phyloP scores from a whole-genome alignment of 2,888 invertebrate species.

The Apantesis nais region DNA sequence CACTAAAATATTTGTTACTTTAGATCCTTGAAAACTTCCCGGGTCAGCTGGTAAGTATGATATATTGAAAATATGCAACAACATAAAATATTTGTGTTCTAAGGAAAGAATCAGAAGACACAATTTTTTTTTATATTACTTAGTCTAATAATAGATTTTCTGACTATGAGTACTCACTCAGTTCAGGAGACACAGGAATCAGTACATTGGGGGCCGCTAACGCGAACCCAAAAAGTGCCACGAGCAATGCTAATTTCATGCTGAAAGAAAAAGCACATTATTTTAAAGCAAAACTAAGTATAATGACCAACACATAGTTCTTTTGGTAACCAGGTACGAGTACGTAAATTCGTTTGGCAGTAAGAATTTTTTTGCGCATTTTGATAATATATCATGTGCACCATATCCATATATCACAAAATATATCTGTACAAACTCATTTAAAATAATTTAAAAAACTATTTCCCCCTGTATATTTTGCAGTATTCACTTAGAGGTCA shows the following conservation, averaged over 20 bases:
- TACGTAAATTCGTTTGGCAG: background rate
- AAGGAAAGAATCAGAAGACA: too few species aligned
- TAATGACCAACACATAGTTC: background rate
- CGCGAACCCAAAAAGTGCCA: constrained; percentile 62
- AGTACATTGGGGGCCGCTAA: constrained; percentile 61
- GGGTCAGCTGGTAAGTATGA: too few species aligned
- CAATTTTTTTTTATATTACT: too few species aligned
- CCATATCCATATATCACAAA: background rate
- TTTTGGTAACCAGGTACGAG: background rate
- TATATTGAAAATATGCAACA: background rate
- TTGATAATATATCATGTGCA: background rate
- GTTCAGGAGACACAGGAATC: constrained; percentile 28
- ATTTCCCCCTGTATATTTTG: background rate
- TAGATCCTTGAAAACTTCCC: background rate
- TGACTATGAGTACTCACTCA: constrained; percentile 42
- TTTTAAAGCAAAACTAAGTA: constrained; percentile 4
- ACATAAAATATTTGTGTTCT: background rate
- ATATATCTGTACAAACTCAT: background rate
- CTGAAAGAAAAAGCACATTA: constrained; percentile 51
- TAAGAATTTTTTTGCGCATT: background rate
- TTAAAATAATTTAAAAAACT: background rate
- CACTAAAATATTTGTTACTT: background rate
- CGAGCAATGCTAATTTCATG: constrained; percentile 68
- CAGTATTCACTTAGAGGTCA: background rate
- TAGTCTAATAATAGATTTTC: constrained; percentile 2